Percentiles rank a stretch among this genome's conserved stretches.
Conservation (phyloP, 2,797 vertebrate genomes). For the Chelonia mydas region DNA sequence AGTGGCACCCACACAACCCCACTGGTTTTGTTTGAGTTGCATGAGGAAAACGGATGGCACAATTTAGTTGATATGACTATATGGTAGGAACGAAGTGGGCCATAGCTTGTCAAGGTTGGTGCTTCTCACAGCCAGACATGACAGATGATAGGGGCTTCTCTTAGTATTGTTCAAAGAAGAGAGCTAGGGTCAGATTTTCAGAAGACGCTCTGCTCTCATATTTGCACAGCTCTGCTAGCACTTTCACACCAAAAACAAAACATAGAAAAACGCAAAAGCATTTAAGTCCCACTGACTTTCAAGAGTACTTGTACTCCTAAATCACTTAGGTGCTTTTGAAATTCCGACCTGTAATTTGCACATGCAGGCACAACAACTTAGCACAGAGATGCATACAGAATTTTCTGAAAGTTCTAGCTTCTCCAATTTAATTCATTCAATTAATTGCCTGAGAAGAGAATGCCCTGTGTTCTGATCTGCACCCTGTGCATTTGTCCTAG, state of each 20-base stretch:
- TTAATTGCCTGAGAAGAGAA: not conserved
- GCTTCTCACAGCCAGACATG: fast-evolving
- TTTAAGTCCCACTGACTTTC: fast-evolving
- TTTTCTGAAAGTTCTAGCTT: not conserved
- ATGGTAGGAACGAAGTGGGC: fast-evolving
- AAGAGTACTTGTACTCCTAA: fast-evolving
- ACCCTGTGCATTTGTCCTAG: not conserved
- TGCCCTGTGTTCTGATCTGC: fast-evolving
- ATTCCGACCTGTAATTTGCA: fast-evolving
- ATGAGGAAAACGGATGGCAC: not conserved
- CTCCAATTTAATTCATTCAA: fast-evolving
- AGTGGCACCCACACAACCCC: fast-evolving
- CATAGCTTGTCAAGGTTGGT: not conserved
- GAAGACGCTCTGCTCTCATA: not conserved
- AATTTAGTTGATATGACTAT: not conserved
- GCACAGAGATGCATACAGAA: fast-evolving
- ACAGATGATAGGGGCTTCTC: not conserved
- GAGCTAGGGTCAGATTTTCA: not conserved
- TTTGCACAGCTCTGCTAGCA: not conserved
- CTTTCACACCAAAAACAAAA: not conserved
- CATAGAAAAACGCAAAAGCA: too few species aligned
- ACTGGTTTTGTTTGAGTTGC: fast-evolving
- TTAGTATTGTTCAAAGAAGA: not conserved
- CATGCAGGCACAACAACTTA: fast-evolving
- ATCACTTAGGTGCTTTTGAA: not conserved